These are phyloP conservation scores for Diplodus puntazzo DNA, from an alignment of 2,797 vertebrate species.

Conservation along the genomic window DNA sequence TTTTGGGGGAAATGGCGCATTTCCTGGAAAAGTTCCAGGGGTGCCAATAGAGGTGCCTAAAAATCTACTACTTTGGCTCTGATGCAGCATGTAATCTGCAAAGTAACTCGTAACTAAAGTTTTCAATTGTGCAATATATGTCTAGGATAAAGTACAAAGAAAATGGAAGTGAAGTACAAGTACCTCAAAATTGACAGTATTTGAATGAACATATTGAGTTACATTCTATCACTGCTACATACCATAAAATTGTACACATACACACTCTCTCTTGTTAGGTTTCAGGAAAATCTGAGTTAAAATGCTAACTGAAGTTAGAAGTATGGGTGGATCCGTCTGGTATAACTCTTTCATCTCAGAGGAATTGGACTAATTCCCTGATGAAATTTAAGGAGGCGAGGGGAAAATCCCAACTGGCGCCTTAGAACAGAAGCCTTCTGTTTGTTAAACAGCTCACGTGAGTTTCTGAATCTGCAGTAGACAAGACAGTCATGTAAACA, in stretches of 20 bases:
- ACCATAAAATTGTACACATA: background rate
- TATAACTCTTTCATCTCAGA: constrained; percentile 15
- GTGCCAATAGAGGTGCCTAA: too few relatives aligned
- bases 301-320: background rate
- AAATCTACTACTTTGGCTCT: too few relatives aligned
- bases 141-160: too few relatives aligned
- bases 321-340: constrained; percentile 1
- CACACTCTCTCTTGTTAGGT: background rate
- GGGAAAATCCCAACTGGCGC: constrained; percentile 40
- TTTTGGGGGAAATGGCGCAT: too few relatives aligned
- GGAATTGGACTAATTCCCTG: constrained; percentile 24
- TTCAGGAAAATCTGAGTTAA: constrained; percentile 5
- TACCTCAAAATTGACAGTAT: too few relatives aligned
- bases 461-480: background rate
- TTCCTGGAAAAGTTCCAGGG: too few relatives aligned
- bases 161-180: too few relatives aligned
- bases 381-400: background rate
- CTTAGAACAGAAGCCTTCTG: constrained; percentile 22
- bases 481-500: constrained; percentile 10
- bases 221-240: too few relatives aligned
- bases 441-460: background rate
- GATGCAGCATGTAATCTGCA: too few relatives aligned
- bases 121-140: too few relatives aligned
- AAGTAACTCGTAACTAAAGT: too few relatives aligned
- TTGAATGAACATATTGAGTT: too few relatives aligned